Conservation (phyloP, 2,797 vertebrate genomes). For the Salarias fasciatus region DNA sequence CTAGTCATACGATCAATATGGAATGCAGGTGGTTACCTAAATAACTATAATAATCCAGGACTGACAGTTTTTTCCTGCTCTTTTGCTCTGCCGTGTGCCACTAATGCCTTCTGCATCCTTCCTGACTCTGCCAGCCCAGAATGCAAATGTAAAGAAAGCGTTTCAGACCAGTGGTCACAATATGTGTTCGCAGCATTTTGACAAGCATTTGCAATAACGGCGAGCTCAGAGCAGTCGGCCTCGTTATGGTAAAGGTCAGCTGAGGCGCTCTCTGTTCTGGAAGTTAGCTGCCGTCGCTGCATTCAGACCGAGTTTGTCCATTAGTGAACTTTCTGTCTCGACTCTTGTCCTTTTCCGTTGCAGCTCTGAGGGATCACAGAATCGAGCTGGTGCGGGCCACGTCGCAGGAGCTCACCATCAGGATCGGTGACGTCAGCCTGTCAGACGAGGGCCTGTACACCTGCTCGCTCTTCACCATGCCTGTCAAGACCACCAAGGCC, state of each 20-base stretch:
- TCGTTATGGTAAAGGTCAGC: conserved; percentile 37
- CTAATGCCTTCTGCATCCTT: conserved; percentile 38
- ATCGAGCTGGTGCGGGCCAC: conserved; percentile 95
- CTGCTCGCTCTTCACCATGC: conserved; percentile 99
- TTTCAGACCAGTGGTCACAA: conserved; percentile 24
- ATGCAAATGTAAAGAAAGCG: conserved; percentile 47
- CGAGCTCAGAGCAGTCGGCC: neutral
- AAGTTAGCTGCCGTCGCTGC: conserved; percentile 12
- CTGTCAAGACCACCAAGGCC: conserved; percentile 98
- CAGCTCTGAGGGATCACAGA: conserved; percentile 95
- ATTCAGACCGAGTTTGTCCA: conserved; percentile 7
- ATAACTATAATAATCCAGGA: conserved; percentile 53
- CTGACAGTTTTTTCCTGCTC: conserved; percentile 24
- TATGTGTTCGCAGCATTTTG: conserved; percentile 34
- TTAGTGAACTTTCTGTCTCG: conserved; percentile 10
- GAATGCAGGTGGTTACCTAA: conserved; percentile 54
- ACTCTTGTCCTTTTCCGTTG: conserved; percentile 11
- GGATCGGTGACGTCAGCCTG: conserved; percentile 93
- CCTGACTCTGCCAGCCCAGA: conserved; percentile 24
- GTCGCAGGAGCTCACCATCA: conserved; percentile 96
- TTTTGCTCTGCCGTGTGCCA: conserved; percentile 9
- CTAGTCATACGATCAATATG: conserved; percentile 9
- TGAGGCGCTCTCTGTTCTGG: conserved; percentile 14
- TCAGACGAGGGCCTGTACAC: conserved; percentile 97
- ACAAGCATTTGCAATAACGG: conserved; percentile 38